Evolutionary conservation across 2,888 invertebrate genomes (phyloP).

Genomic region (Ligdia adustata): DNA sequence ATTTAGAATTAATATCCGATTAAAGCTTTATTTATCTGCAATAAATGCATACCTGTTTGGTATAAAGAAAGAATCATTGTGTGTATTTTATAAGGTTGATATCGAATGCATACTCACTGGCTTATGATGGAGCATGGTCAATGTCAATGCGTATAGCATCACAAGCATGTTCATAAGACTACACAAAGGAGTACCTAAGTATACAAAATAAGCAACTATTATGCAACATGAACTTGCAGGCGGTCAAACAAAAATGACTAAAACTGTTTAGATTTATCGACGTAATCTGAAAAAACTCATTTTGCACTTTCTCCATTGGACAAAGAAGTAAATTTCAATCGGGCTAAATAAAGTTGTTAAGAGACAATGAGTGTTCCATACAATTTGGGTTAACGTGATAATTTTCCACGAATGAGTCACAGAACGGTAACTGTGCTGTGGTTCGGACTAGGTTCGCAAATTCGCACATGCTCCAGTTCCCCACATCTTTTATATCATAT

Average conservation of each 20-base stretch:
- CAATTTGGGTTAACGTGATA: conserved; percentile 65
- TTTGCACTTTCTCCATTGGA: conserved; percentile 31
- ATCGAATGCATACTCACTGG: conserved; percentile 30
- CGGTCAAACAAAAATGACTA: conserved; percentile 40
- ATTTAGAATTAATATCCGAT: conserved; percentile 61
- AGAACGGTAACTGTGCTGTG: conserved; percentile 65
- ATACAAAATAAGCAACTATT: conserved; percentile 43
- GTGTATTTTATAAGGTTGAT: conserved; percentile 24
- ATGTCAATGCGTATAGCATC: conserved; percentile 57
- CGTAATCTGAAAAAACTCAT: conserved; percentile 23
- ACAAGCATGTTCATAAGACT: no score
- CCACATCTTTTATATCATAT: conserved; percentile 70
- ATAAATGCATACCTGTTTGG: conserved; percentile 31
- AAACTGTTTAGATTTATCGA: conserved; percentile 34
- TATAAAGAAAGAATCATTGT: conserved; percentile 9
- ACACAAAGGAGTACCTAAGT: no score
- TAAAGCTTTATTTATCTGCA: conserved; percentile 53
- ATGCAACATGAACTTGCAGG: conserved; percentile 20
- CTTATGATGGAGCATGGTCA: conserved; percentile 47
- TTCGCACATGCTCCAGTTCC: conserved; percentile 69
- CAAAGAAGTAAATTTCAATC: conserved; percentile 45
- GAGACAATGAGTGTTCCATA: conserved; percentile 56
- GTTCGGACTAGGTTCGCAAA: conserved; percentile 60
- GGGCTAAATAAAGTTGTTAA: conserved; percentile 50
- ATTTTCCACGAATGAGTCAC: conserved; percentile 66